Conservation (phyloP, 2,113 vertebrate species). For the Mobula birostris region DNA sequence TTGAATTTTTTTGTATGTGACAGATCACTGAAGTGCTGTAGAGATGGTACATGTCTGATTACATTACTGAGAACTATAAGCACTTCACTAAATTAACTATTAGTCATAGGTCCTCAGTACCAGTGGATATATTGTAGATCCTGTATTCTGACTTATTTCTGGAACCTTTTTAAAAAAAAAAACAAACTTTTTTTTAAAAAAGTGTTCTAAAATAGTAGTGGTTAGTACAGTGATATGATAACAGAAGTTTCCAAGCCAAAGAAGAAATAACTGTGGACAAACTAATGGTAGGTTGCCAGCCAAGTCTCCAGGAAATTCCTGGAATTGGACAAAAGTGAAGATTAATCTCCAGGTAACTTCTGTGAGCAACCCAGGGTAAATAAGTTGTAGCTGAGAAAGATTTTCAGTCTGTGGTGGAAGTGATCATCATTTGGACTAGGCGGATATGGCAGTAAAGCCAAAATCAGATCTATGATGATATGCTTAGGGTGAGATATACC, state of each 20-base stretch:
- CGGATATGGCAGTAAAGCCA: too few relatives aligned
- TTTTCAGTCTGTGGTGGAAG: too few relatives aligned
- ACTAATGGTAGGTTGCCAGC: background rate
- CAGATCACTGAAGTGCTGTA: background rate
- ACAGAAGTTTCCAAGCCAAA: background rate
- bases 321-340: background rate
- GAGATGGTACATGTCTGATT: background rate
- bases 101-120: background rate
- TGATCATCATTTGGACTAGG: too few relatives aligned
- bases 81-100: background rate
- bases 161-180: background rate
- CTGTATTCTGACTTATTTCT: background rate
- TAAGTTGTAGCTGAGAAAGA: too few relatives aligned
- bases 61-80: background rate
- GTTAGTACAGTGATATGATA: background rate
- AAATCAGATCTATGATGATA: too few relatives aligned
- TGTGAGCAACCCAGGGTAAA: background rate
- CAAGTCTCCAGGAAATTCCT: background rate
- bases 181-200: background rate
- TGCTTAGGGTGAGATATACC: too few relatives aligned
- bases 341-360: background rate
- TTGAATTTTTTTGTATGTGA: background rate
- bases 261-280: too few relatives aligned
- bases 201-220: background rate
- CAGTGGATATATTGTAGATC: background rate